Evolutionary conservation across 2,113 vertebrate genomes (phyloP).

Genomic region (Rousettus leschenaultii): DNA sequence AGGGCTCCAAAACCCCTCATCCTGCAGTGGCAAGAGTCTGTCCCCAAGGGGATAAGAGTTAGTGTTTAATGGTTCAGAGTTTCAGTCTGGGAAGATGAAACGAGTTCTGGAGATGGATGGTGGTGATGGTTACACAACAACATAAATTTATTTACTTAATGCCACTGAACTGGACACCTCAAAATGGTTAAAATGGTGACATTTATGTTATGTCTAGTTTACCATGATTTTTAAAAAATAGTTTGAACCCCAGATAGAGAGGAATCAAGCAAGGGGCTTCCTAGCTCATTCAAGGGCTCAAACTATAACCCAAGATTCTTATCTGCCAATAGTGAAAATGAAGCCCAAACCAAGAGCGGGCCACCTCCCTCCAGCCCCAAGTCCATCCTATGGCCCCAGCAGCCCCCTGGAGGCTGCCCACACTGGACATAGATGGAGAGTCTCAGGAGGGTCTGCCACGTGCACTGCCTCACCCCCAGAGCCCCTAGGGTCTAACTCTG

Average conservation of each 20-base stretch:
- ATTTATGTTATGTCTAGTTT: not conserved
- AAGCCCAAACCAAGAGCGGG: not conserved
- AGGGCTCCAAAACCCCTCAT: not conserved
- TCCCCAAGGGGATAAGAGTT: too few relatives aligned
- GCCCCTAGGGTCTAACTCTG: not conserved
- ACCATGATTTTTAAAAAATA: not conserved
- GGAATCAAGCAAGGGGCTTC: not conserved
- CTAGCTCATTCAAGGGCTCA: not conserved
- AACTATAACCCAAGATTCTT: not conserved
- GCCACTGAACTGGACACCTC: not conserved
- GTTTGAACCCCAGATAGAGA: not conserved
- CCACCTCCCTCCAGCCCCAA: not conserved
- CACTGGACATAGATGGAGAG: accelerated
- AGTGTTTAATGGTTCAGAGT: not conserved
- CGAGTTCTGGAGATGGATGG: not conserved
- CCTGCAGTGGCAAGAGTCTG: not conserved
- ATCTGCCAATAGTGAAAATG: not conserved
- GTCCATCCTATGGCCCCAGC: not conserved
- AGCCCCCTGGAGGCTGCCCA: not conserved
- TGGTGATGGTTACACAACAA: not conserved
- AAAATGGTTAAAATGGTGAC: not conserved
- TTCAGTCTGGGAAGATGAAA: not conserved
- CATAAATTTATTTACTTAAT: not conserved
- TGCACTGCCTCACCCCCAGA: accelerated
- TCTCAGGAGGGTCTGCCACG: not conserved